Percentiles rank a stretch among this genome's conserved stretches.
Evolutionary conservation across 2,888 invertebrate species (phyloP).

Genomic region (Hemithea aestivaria): DNA sequence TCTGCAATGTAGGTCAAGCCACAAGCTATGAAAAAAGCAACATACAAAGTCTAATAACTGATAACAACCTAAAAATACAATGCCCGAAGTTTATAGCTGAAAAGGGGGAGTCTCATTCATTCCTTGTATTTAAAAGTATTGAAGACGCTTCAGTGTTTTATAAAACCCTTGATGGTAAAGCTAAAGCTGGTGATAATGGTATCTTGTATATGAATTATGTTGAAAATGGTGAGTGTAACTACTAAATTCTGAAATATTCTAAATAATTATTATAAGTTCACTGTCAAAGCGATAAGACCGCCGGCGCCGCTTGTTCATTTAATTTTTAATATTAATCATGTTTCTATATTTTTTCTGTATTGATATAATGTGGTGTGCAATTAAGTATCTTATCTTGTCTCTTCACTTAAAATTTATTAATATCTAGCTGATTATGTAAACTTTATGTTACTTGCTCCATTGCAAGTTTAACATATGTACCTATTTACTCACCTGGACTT

Average conservation of each 20-base stretch:
- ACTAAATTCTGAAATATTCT: background rate
- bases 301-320: too few species aligned
- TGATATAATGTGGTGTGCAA: too few species aligned
- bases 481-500: too few species aligned
- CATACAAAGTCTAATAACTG: conserved; percentile 77
- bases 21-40: conserved; percentile 85
- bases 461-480: too few species aligned
- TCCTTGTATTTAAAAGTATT: conserved; percentile 79
- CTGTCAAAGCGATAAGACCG: too few species aligned
- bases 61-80: conserved; percentile 72
- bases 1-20: conserved; percentile 93
- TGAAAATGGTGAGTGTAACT: conserved; percentile 70
- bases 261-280: too few species aligned
- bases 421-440: too few species aligned
- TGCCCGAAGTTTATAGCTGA: conserved; percentile 83
- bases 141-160: conserved; percentile 79
- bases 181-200: conserved; percentile 76
- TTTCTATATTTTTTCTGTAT: too few species aligned
- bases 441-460: too few species aligned
- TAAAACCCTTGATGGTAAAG: conserved; percentile 78
- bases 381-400: too few species aligned
- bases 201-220: conserved; percentile 83
- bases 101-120: conserved; percentile 90
- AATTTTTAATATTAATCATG: too few species aligned
- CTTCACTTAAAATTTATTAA: too few species aligned